Evolutionary conservation across 2,113 vertebrate species (phyloP).

Genomic region (Gadus chalcogrammus): DNA sequence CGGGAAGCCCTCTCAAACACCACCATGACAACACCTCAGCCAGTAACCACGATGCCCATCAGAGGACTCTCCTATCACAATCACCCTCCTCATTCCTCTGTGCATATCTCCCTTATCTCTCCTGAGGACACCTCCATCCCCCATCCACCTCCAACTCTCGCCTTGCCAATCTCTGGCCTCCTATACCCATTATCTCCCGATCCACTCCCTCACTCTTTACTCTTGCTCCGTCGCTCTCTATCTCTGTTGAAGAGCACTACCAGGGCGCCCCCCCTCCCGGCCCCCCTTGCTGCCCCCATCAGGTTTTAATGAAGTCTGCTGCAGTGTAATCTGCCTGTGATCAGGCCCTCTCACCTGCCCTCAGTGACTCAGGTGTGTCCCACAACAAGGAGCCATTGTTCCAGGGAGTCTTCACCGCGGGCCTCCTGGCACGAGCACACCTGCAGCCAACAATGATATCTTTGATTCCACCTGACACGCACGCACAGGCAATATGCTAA

Average conservation of each 20-base stretch:
- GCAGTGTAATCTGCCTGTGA: constrained; percentile 64
- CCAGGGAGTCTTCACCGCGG: constrained; percentile 52
- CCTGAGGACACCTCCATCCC: constrained; percentile 9
- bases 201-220: too few relatives aligned
- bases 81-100: constrained; percentile 13
- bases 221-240: too few relatives aligned
- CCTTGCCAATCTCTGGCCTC: not conserved
- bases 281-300: constrained; percentile 13
- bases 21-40: not conserved
- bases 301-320: constrained; percentile 64
- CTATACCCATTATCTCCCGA: constrained; percentile 11
- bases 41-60: too few relatives aligned
- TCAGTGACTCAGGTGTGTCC: constrained; percentile 67
- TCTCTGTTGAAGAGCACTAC: too few relatives aligned
- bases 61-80: not conserved
- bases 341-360: constrained; percentile 65
- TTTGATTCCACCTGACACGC: constrained; percentile 46
- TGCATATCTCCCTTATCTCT: constrained; percentile 15
- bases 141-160: constrained; percentile 17
- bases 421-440: constrained; percentile 67
- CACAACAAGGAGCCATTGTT: constrained; percentile 68
- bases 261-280: not conserved
- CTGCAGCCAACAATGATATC: constrained; percentile 67
- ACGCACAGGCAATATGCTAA: constrained; percentile 6
- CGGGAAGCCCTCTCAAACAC: too few relatives aligned